phyloP scores from a whole-genome alignment of 2,113 vertebrate species.

The Thomomys bottae region DNA sequence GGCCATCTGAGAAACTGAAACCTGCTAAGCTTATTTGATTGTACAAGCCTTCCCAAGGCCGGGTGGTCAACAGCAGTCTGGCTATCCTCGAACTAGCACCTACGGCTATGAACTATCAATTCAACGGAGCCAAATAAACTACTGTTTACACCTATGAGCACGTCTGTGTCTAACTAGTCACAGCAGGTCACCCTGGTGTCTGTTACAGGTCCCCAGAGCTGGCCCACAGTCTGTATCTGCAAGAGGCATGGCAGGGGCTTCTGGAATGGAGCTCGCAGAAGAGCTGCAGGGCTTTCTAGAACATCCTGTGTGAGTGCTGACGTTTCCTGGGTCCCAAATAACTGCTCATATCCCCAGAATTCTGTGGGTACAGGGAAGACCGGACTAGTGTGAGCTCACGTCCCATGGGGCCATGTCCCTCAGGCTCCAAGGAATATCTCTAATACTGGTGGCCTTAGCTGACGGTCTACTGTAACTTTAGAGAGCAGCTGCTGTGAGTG shows the following conservation, averaged over 20 bases:
- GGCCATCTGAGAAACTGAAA: not conserved
- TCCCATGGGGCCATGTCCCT: not conserved
- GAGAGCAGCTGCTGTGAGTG: not conserved
- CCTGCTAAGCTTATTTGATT: not conserved
- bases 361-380: not conserved
- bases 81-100: not conserved
- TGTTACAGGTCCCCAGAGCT: no score
- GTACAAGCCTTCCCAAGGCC: not conserved
- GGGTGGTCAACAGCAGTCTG: accelerated
- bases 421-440: not conserved
- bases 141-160: accelerated
- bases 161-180: not conserved
- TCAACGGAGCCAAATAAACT: not conserved
- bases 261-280: not conserved
- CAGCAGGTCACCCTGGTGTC: accelerated
- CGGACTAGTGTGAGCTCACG: not conserved
- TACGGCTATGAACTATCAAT: not conserved
- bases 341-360: not conserved
- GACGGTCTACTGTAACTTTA: not conserved
- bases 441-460: slow-evolving; percentile 13
- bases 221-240: not conserved
- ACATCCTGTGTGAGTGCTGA: accelerated
- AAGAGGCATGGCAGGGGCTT: not conserved
- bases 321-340: not conserved
- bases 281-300: not conserved